Evolutionary conservation across 2,113 vertebrate species (phyloP).

Genomic region (Apeltes quadracus): DNA sequence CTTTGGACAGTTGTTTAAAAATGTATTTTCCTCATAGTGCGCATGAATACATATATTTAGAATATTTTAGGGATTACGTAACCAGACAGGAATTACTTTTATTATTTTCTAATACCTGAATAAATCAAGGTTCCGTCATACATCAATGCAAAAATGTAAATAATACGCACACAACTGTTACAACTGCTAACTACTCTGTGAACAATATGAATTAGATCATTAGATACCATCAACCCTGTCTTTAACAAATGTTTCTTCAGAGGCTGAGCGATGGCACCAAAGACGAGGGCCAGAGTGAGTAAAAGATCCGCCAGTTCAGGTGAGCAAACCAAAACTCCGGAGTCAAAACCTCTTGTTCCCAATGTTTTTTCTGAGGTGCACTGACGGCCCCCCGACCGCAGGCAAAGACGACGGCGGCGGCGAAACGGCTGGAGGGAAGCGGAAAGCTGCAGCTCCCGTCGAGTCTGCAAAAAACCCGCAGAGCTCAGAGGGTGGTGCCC

Average conservation of each 20-base stretch:
- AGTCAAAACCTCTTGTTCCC: background rate
- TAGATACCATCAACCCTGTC: background rate
- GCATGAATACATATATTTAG: background rate
- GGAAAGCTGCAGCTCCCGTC: constrained; percentile 55
- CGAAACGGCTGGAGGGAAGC: constrained; percentile 55
- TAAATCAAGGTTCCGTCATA: background rate
- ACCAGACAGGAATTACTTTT: background rate
- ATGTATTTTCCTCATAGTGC: background rate
- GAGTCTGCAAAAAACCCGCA: constrained; percentile 48
- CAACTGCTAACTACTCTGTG: background rate
- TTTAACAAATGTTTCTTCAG: constrained; percentile 16
- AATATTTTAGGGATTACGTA: background rate
- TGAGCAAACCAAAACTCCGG: constrained; percentile 33
- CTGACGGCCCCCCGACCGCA: constrained; percentile 6
- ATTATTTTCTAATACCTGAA: background rate
- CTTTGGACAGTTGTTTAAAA: background rate
- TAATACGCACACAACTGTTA: background rate
- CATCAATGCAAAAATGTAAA: background rate
- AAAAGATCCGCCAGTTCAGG: constrained; percentile 60
- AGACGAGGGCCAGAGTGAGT: constrained; percentile 64
- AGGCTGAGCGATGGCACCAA: constrained; percentile 76
- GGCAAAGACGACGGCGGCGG: constrained; percentile 30
- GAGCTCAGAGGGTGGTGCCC: constrained; percentile 34
- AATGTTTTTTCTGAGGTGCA: background rate
- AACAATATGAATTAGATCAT: background rate